These are phyloP conservation scores for Orthonyx spaldingii DNA, from an alignment of 2,113 vertebrate species.

Conservation along the genomic window DNA sequence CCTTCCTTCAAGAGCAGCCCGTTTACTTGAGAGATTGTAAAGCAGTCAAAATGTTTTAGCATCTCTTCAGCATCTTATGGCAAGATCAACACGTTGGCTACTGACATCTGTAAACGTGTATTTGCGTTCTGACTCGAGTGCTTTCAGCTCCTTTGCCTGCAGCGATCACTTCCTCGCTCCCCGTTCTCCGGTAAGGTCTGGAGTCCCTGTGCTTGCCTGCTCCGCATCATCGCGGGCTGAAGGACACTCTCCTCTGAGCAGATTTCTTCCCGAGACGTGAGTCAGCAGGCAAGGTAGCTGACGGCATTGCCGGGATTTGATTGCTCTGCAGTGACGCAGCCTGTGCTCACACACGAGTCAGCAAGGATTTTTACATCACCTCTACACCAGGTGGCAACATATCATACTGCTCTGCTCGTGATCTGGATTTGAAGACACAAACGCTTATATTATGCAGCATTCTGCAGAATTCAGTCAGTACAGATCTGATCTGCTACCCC, in stretches of 20 bases:
- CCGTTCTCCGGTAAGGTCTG: not conserved
- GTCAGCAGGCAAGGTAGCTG: not conserved
- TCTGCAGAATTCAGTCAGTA: not conserved
- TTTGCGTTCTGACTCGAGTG: not conserved
- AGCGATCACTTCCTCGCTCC: not conserved
- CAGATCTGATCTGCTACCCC: not conserved
- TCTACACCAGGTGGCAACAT: conserved; percentile 56
- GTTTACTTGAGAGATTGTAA: not conserved
- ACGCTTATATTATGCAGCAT: not conserved
- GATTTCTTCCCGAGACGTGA: not conserved
- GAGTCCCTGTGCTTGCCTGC: not conserved
- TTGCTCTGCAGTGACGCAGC: not conserved
- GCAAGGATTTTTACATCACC: not conserved
- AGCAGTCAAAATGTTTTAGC: not conserved
- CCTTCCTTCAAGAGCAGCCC: not conserved
- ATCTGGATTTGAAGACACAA: not conserved
- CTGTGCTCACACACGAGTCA: not conserved
- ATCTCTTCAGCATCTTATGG: not conserved
- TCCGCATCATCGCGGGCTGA: not conserved
- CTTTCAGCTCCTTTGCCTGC: not conserved
- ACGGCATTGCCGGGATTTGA: not conserved
- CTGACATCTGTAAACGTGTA: not conserved
- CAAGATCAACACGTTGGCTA: not conserved
- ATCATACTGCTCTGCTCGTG: not conserved
- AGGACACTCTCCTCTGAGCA: not conserved